These are phyloP conservation scores for Mactromeris polynyma DNA, from an alignment of 2,888 invertebrate species.

Conservation along the genomic window DNA sequence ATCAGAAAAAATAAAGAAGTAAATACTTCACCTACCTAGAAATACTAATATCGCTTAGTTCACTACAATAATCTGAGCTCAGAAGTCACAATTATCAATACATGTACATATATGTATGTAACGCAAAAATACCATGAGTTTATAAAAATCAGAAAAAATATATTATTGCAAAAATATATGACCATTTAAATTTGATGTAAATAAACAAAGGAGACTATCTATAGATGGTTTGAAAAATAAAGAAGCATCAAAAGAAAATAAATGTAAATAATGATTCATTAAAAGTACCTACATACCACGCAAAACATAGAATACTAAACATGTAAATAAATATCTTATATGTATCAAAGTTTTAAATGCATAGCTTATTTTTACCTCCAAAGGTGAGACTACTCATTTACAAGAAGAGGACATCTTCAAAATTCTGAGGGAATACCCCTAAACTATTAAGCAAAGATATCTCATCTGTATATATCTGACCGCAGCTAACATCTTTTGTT, in stretches of 20 bases:
- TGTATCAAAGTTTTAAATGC: background rate
- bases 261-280: background rate
- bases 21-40: no score
- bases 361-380: background rate
- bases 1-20: no score
- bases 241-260: background rate
- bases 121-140: background rate
- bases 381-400: background rate
- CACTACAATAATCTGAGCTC: no score
- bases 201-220: no score
- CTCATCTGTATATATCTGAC: no score
- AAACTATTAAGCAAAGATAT: no score
- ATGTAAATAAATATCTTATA: slow-evolving; percentile 8
- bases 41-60: no score
- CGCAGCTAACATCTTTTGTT: no score
- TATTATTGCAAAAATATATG: background rate
- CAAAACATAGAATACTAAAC: background rate
- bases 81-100: background rate
- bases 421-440: no score
- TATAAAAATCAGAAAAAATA: background rate
- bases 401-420: no score
- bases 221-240: no score
- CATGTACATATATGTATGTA: background rate
- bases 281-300: background rate
- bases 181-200: background rate